Conservation (phyloP, 2,113 vertebrate species). For the Lepus americanus region DNA sequence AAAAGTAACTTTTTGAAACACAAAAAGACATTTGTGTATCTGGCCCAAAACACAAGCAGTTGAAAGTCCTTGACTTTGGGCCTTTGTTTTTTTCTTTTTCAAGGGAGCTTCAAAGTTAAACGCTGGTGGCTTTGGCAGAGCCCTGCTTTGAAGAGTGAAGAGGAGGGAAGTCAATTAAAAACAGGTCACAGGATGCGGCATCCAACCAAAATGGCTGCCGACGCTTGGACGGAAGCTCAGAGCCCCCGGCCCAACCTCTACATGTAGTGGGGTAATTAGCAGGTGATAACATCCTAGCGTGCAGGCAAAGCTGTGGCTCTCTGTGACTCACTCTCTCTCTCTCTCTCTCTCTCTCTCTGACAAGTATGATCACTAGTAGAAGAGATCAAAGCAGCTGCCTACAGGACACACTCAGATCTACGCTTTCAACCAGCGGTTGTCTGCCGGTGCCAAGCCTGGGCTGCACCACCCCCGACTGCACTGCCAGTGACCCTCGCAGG, state of each 20-base stretch:
- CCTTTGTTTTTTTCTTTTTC: conserved; percentile 69
- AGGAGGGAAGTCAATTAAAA: conserved; percentile 77
- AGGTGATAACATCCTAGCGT: conserved; percentile 78
- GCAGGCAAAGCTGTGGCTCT: conserved; percentile 58
- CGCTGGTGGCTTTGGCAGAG: conserved; percentile 62
- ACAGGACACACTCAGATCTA: conserved; percentile 37
- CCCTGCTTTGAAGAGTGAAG: conserved; percentile 61
- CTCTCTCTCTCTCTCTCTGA: background rate
- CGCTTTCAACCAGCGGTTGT: background rate
- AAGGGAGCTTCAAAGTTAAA: conserved; percentile 75
- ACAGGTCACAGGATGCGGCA: conserved; percentile 77
- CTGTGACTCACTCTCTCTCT: background rate
- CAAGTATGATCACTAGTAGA: conserved; percentile 47
- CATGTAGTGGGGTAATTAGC: conserved; percentile 79
- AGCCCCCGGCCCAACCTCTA: conserved; percentile 69
- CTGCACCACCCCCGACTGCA: background rate
- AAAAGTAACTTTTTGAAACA: conserved; percentile 64
- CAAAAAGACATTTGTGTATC: conserved; percentile 63
- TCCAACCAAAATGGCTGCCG: conserved; percentile 65
- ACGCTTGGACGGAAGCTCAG: conserved; percentile 61
- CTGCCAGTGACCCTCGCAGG: background rate
- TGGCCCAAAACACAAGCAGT: conserved; percentile 72
- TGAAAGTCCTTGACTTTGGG: conserved; percentile 74
- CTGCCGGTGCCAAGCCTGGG: background rate
- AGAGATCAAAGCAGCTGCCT: conserved; percentile 71